Conservation (phyloP, 2,113 vertebrate species). For the Pao palembangensis region DNA sequence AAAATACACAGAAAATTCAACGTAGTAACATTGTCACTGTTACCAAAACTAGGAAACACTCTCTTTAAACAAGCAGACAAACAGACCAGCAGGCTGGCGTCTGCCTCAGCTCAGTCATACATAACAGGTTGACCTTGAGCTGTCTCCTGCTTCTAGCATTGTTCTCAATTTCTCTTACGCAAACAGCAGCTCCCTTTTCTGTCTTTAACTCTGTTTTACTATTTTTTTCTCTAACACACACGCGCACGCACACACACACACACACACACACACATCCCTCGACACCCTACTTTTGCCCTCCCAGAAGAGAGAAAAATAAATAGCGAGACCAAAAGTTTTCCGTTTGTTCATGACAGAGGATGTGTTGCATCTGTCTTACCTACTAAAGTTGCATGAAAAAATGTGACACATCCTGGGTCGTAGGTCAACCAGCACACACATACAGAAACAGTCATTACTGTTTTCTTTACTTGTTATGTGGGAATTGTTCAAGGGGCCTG, state of each 20-base stretch:
- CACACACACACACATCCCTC: neutral
- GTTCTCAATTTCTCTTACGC: conserved; percentile 63
- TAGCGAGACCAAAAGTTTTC: conserved; percentile 1
- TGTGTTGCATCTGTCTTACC: neutral
- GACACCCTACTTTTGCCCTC: neutral
- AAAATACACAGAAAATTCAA: no score
- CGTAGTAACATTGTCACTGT: neutral
- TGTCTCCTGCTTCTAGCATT: conserved; percentile 58
- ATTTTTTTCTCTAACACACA: conserved; percentile 33
- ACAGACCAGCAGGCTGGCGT: conserved; percentile 26
- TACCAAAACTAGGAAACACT: neutral
- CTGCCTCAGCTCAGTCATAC: conserved; percentile 25
- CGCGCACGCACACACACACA: conserved; percentile 10
- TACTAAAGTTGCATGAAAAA: no score
- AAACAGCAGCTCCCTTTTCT: conserved; percentile 51
- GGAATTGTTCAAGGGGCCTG: conserved; percentile 52
- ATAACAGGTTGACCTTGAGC: conserved; percentile 60
- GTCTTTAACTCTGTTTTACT: conserved; percentile 51
- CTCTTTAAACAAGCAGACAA: conserved; percentile 7
- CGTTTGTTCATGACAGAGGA: neutral
- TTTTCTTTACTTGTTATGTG: conserved; percentile 63
- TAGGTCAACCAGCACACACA: conserved; percentile 42
- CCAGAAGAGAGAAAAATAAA: neutral
- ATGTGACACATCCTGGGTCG: conserved; percentile 43
- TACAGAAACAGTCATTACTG: conserved; percentile 39